phyloP scores from a whole-genome alignment of 2,888 invertebrate species.

The Thelaira solivaga region DNA sequence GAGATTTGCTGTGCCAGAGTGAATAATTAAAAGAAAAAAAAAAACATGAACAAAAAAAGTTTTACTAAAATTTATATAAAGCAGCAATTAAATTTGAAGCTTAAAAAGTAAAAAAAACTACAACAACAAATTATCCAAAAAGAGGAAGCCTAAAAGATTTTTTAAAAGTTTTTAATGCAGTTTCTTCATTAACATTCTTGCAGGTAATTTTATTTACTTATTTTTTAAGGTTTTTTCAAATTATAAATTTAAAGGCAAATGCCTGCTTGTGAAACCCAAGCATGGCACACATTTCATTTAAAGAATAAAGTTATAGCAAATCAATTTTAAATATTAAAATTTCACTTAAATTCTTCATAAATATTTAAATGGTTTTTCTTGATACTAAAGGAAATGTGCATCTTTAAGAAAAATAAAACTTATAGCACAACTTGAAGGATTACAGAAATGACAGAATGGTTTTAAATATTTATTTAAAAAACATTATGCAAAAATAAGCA shows the following conservation, averaged over 20 bases:
- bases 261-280: too few relatives aligned
- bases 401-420: background rate
- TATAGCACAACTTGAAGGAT: background rate
- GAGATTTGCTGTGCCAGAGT: too few relatives aligned
- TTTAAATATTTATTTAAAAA: too few relatives aligned
- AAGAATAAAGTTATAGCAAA: background rate
- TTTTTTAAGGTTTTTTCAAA: background rate
- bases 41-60: too few relatives aligned
- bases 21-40: too few relatives aligned
- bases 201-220: conserved; percentile 6
- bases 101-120: too few relatives aligned
- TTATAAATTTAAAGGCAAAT: background rate
- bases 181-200: background rate
- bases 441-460: background rate
- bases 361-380: background rate
- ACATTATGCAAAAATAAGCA: too few relatives aligned
- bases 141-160: background rate
- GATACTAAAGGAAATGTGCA: background rate
- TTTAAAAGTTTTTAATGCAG: conserved; percentile 5
- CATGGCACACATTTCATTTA: background rate
- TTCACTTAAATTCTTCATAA: background rate
- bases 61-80: too few relatives aligned
- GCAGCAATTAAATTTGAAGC: too few relatives aligned
- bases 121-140: background rate
- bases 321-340: background rate